Conservation (phyloP, 2,888 invertebrate genomes). For the Drosophila pullipes region DNA sequence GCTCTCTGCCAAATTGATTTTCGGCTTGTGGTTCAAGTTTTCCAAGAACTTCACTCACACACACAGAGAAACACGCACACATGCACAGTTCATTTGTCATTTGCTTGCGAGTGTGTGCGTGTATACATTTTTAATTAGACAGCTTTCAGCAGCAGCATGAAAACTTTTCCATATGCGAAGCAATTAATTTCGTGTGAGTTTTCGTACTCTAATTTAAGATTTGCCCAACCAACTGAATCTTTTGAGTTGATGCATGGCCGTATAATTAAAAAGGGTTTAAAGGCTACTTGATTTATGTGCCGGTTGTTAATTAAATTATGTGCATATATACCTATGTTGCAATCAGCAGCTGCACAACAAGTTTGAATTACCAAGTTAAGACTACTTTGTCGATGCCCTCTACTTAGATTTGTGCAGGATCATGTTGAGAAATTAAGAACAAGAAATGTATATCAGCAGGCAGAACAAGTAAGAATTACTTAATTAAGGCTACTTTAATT, state of each 20-base stretch:
- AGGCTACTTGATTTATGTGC: conserved; percentile 70
- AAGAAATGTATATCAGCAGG: background rate
- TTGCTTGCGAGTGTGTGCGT: conserved; percentile 27
- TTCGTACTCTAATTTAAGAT: conserved; percentile 39
- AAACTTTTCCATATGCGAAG: conserved; percentile 72
- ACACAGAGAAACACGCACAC: background rate
- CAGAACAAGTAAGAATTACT: background rate
- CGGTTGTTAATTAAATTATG: conserved; percentile 73
- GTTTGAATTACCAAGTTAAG: background rate
- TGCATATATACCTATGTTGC: conserved; percentile 7
- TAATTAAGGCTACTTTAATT: background rate
- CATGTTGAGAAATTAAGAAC: background rate
- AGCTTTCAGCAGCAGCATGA: conserved; percentile 60
- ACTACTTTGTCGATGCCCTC: background rate
- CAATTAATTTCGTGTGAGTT: conserved; percentile 74
- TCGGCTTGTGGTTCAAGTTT: conserved; percentile 56
- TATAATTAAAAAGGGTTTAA: conserved; percentile 80
- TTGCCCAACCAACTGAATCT: conserved; percentile 6
- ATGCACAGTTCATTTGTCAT: conserved; percentile 43
- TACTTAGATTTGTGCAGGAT: background rate
- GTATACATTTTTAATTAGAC: conserved; percentile 79
- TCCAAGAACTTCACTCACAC: conserved; percentile 28
- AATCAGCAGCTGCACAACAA: background rate
- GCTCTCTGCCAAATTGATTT: conserved; percentile 78
- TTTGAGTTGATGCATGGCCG: conserved; percentile 60